Evolutionary conservation across 2,888 invertebrate species (phyloP), one percentile per base, ranked within the genome.

Genomic region (Temnothorax ravouxi): DNA sequence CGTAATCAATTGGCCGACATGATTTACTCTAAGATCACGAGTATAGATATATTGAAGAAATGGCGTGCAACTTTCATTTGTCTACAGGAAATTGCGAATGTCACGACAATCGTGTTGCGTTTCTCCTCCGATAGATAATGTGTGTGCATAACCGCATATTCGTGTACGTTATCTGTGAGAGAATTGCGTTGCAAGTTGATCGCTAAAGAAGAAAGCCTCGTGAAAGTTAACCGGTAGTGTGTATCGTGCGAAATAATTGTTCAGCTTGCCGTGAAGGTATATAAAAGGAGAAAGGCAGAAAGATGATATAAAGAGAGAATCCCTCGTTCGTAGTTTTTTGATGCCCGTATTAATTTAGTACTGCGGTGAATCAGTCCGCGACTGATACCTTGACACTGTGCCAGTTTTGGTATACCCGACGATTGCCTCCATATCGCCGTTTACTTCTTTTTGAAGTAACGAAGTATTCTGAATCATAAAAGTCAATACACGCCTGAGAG

Each of bases 311-410:
- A 64, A 66, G 62, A 52, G 47, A 69, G 71, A 59, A 52, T 50
- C 47, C 76, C 50, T 54, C 74, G 34, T 71, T 54, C 34, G 13
- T 47, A 50, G 11, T 18, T 18, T 69, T 72, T 67, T 61, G 2
- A 54, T 13, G 8, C 29, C 34, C 54, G 2, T 25, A 41, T 54
- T 75, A 76, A 83, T 21, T 41, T 67, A 25, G 25, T 64, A 67
- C 52, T 72, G 3, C 29, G 47, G 83, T 79, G 76, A 90, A 87
- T 84, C 69, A 84, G 86, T 80, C 84, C 86, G 66, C 84, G 61
- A 84, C 25, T 66, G 84, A 47, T 59, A 56, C 93, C 93, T 94
- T 94, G 94, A 94, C 93, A 93, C 92, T 93, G 93, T 92, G 93
- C 92, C 92, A 93, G 92, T 93, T 94, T 93, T 6, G 90, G 84